phyloP scores from a whole-genome alignment of 2,113 vertebrate species.

The Cinclus mexicanus region DNA sequence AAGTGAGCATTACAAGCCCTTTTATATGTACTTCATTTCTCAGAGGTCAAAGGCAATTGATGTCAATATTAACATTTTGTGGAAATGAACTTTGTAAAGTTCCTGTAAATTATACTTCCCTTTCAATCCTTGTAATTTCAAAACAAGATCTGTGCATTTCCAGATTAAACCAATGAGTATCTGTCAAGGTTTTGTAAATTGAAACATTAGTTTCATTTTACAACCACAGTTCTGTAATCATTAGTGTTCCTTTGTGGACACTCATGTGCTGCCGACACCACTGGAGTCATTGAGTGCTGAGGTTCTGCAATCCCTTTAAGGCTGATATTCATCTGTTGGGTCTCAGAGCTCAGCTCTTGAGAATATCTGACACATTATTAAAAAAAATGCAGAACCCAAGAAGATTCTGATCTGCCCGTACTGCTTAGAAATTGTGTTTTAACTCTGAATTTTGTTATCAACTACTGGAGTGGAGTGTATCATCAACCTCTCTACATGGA shows the following conservation, averaged over 20 bases:
- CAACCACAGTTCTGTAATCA: not conserved
- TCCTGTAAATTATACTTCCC: not conserved
- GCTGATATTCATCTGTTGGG: not conserved
- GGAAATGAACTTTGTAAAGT: not conserved
- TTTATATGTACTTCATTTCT: not conserved
- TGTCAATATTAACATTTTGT: not conserved
- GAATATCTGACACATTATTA: not conserved
- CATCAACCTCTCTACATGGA: not conserved
- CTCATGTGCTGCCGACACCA: not conserved
- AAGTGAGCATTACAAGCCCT: not conserved
- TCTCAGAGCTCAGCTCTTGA: not conserved
- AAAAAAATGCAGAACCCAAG: not conserved
- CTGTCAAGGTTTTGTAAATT: not conserved
- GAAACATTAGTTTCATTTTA: not conserved
- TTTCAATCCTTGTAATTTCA: not conserved
- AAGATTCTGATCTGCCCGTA: not conserved
- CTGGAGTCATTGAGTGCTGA: no score
- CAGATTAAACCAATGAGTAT: not conserved
- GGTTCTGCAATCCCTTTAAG: not conserved
- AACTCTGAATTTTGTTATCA: not conserved
- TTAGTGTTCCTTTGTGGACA: not conserved
- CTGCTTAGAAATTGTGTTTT: not conserved
- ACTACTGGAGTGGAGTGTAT: not conserved
- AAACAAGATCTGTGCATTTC: not conserved
- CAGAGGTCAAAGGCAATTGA: not conserved